Evolutionary conservation across 2,113 vertebrate genomes (phyloP), one percentile per base, ranked within the genome.

Genomic region (Theristicus caerulescens): DNA sequence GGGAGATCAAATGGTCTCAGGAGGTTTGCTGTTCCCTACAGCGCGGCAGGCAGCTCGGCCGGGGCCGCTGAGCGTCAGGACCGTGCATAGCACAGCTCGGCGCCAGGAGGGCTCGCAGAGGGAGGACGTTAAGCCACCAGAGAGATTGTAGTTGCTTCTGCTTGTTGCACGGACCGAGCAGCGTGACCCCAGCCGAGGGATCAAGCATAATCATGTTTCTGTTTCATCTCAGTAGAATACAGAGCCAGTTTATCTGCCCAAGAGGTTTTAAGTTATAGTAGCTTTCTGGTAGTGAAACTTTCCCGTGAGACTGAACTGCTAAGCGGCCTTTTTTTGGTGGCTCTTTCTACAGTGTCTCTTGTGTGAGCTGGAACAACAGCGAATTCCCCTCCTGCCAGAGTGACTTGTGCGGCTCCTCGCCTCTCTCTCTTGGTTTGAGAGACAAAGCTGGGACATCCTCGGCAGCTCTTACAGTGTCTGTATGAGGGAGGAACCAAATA

Each of bases 201-300:
- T 85, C 70, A 54, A 77, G 38, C 49, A 40, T 77, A 86, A 93
- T 91, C 74, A 51, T 82, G 78, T 64, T 87, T 92, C 71, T 92
- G 42, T 73, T 95, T 95, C 89, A 85, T 95, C 81, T 92, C 58
- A 94, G 58, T 52, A 90, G 77, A 69, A 72, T 57, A 76, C 24
- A 57, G 81, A 93, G 55, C 62, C 17, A 16, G 79, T 74, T 93
- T 82, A 90, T 76, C 91, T 89, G 65, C 55, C 67, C 13, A 36
- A 83, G 55, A 59, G 22, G 9, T 71, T 94, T 90, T 71, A 61
- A 32, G 49, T 95, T 88, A 65, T 64, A n/a, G 32, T 70, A 19
- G 69, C 51, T 90, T 81, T 95, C 78, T 92, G n/a, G 27, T 42
- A 67, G 77, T 65, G 78, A 67, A 91, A 94, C 57, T 84, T 96